Evolutionary conservation across 2,888 invertebrate species (phyloP), one percentile per base, ranked within the genome.

Genomic region (Megalurothrips usitatus): DNA sequence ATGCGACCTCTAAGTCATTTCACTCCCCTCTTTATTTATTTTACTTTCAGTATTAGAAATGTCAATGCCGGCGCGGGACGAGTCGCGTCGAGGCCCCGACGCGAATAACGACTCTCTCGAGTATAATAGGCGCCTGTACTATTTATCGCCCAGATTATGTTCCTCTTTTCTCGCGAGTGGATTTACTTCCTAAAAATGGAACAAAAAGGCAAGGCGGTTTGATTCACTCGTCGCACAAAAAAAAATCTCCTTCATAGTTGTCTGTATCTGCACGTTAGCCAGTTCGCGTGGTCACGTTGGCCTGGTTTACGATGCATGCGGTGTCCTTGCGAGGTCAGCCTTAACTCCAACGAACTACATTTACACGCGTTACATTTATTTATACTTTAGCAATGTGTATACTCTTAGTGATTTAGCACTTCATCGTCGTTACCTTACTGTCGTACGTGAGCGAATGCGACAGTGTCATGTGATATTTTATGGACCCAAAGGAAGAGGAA

Each of bases 1-100:
- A 17, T 89, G 89, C 83, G 92, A 94, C 86, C 87, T 94, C 81
- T 92, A 86, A 86, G 12, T 26, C 12, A 26, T n/a, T 23, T 11
- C 23, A 4, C 23, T 49, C 58, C 52, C 49, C 23, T 11, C 23
- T 10, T 34, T 78, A 78, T 43, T 43, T 78, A 43, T 78, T 78
- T 78, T 78, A 10, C 17, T 58, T 14, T 58, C 58, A 58, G 58
- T 58, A 58, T 58, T 58, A 58, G 58, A 58, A 58, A 58, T 58
- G 58, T 58, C 58, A 58, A n/a, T 17, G 58, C n/a, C n/a, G 52
- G 3, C 49, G 10, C 10, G 49, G 49, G 10, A 14, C 52, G 52
- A 4, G 52, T 52, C 52, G 12, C 52, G 58, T 58, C 17, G 58
- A 6, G 34, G 34, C 34, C 34, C 34, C 34, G 34, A 17, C 58